Base-by-base conservation (phyloP, 2,113 vertebrate genomes). In the Procapra przewalskii region DNA sequence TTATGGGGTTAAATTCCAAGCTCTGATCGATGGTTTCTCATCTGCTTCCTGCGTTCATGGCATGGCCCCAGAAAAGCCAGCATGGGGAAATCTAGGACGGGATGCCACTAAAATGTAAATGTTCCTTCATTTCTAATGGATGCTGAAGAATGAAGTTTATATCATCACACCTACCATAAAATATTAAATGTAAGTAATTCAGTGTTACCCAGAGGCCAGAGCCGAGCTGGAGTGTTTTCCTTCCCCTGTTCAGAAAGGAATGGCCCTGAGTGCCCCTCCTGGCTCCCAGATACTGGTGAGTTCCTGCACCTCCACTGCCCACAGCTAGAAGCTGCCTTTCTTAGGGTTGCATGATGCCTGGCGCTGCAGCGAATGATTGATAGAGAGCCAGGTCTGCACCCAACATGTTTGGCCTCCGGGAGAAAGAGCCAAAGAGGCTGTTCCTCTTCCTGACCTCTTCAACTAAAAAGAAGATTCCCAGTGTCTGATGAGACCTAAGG, bases 121-220 rank as follows among this genome's bases (percentile, higher is more conserved):
- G 67, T 84, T 16, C 81, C 79, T 94, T 98, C 92, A 92, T 88
- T 95, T 97, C 95, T 98, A 97, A 97, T 86, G 60, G 85, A 90
- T 95, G 67, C 84, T 95, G 82, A 96, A 90, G 88, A 94, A 75
- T 54, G 45, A 45, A 85, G 59, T 88, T 96, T 96, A 40, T 67
- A 52, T 94, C 95, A 88, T 90, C 82, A 79, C 21, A 8, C 43
- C 84, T 79, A 71, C 85, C 52, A 85, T 95, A 96, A 97, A 95
- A 96, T 90, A 97, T 92, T 89, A 85, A 97, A 82, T 75, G 57
- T 81, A 81, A 95, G 43, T 97, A 92, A 95, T 92, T 97, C 64
- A 92, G 0, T 62, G 25, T 83, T 88, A 91, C 59, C 36, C 64
- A 87, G 50, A 60, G 94, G 81, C 5, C 82, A 95, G 43, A 85